Conservation (phyloP, 2,113 vertebrate genomes). For the Laticauda laticaudata region DNA sequence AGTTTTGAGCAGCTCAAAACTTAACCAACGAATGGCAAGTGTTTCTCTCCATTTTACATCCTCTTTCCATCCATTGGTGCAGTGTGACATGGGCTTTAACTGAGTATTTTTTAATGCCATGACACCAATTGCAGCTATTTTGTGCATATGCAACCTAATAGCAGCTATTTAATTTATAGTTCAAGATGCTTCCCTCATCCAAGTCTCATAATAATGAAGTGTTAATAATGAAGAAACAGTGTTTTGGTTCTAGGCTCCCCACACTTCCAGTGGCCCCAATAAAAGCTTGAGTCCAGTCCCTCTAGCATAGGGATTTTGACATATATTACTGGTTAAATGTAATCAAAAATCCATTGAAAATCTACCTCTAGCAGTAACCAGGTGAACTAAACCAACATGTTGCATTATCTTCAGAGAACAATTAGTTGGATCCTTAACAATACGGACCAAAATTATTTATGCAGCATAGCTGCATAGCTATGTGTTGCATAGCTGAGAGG, state of each 20-base stretch:
- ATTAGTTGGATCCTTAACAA: background rate
- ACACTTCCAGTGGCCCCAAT: background rate
- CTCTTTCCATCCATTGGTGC: too few relatives aligned
- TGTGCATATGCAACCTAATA: background rate
- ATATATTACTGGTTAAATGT: background rate
- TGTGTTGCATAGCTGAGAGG: background rate
- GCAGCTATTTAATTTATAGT: background rate
- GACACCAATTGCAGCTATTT: background rate
- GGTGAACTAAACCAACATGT: background rate
- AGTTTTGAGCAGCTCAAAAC: too few relatives aligned
- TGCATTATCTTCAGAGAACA: background rate
- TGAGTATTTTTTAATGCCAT: background rate
- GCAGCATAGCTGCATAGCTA: background rate
- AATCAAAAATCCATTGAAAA: background rate
- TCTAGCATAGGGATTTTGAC: background rate
- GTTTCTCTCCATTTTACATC: too few relatives aligned
- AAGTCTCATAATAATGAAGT: background rate
- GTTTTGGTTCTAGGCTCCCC: background rate
- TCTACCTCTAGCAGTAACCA: background rate
- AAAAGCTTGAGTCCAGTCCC: background rate
- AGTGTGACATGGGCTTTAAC: background rate
- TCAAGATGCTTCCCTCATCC: background rate
- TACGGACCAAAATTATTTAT: background rate
- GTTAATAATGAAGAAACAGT: background rate
- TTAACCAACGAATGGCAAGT: too few relatives aligned